Conservation (phyloP, 2,888 invertebrate genomes). For the Gari tellinella region DNA sequence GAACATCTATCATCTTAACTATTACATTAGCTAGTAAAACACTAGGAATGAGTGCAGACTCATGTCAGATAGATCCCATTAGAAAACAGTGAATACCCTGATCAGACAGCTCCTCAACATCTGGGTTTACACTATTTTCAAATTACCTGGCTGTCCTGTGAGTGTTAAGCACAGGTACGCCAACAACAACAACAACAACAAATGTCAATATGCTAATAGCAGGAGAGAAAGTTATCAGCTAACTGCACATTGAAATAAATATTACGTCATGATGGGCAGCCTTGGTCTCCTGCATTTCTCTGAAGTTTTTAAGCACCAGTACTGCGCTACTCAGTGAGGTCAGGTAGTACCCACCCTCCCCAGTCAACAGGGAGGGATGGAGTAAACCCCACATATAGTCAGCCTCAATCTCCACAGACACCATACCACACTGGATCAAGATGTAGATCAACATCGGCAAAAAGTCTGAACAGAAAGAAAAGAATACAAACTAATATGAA, state of each 20-base stretch:
- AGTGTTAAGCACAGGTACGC: too few relatives aligned
- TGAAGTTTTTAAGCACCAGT: conserved; percentile 91
- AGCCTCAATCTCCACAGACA: conserved; percentile 97
- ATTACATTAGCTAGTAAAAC: too few relatives aligned
- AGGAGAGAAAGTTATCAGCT: background rate
- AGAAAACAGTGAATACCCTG: too few relatives aligned
- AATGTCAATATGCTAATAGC: background rate
- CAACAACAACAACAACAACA: background rate
- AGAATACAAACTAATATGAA: background rate
- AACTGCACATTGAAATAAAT: background rate
- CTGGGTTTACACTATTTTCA: too few relatives aligned
- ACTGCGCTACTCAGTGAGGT: conserved; percentile 97
- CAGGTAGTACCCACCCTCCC: conserved; percentile 97
- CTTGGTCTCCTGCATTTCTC: conserved; percentile 72
- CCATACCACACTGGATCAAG: conserved; percentile 94
- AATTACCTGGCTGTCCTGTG: too few relatives aligned
- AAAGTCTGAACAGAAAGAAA: conserved; percentile 88
- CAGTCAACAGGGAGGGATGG: conserved; percentile 94
- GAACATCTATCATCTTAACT: too few relatives aligned
- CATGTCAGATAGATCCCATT: too few relatives aligned
- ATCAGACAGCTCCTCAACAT: too few relatives aligned
- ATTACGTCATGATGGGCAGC: conserved; percentile 69
- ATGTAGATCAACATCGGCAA: conserved; percentile 96
- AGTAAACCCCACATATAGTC: conserved; percentile 97
- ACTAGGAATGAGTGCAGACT: too few relatives aligned